These are phyloP conservation scores for Scomber scombrus DNA, from an alignment of 2,113 vertebrate species.

Conservation along the genomic window DNA sequence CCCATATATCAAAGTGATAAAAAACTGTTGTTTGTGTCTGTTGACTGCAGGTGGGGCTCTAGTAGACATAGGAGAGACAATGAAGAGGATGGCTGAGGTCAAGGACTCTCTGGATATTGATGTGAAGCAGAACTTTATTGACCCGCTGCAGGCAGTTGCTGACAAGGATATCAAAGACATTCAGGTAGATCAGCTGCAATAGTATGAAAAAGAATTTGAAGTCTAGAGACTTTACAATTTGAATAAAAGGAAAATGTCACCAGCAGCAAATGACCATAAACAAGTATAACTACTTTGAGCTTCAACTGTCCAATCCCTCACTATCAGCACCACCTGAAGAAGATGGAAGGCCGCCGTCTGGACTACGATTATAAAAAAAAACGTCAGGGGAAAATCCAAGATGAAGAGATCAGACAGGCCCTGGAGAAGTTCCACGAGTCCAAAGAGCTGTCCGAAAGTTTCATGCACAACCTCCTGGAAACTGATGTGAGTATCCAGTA, in stretches of 20 bases:
- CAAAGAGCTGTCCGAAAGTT: conserved; percentile 92
- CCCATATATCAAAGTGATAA: too few species aligned
- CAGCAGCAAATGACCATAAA: neutral
- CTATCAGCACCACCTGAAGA: conserved; percentile 94
- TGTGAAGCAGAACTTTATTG: conserved; percentile 98
- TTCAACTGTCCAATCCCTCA: conserved; percentile 33
- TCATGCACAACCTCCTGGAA: conserved; percentile 96
- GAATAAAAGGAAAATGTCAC: neutral
- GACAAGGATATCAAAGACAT: conserved; percentile 98
- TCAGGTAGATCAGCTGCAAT: conserved; percentile 86
- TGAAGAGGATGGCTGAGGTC: conserved; percentile 94
- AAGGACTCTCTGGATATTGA: conserved; percentile 98
- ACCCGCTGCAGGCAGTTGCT: conserved; percentile 94
- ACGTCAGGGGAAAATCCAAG: conserved; percentile 94
- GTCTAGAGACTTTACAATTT: neutral
- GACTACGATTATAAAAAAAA: conserved; percentile 99
- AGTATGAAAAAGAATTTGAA: neutral
- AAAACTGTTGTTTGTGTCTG: neutral
- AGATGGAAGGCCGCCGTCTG: conserved; percentile 93
- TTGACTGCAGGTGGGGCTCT: conserved; percentile 89
- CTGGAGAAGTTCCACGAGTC: conserved; percentile 97
- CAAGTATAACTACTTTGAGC: neutral
- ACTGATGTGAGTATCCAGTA: conserved; percentile 89
- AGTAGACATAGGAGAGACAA: conserved; percentile 92
- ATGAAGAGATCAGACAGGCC: conserved; percentile 92